A percentile compares a stretch with the other conserved stretches of the same genome.
These are phyloP conservation scores for Arctocebus calabarensis DNA, from an alignment of 2,797 vertebrate genomes.

Conservation along the genomic window DNA sequence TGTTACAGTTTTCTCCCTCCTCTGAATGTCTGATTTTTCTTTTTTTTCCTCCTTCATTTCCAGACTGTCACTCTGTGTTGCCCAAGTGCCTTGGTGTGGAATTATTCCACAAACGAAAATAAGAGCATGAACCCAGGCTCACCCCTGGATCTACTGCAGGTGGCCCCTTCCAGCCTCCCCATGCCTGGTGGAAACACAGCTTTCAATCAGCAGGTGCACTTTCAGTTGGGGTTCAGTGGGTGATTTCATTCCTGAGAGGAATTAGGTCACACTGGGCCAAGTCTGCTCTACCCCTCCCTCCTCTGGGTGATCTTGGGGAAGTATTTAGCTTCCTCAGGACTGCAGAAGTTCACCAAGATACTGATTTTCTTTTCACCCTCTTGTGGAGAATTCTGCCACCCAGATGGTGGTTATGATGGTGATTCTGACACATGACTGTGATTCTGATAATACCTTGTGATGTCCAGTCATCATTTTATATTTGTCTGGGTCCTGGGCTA, in stretches of 20 bases:
- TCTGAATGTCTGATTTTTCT: not conserved
- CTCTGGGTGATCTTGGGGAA: not conserved
- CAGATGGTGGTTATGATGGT: not conserved
- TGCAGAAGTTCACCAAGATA: not conserved
- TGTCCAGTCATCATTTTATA: not conserved
- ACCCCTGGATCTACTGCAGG: constrained; percentile 89
- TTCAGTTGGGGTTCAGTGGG: not conserved
- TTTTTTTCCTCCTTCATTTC: not conserved
- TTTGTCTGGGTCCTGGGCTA: not conserved
- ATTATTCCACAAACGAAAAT: constrained; percentile 89
- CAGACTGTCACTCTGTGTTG: constrained; percentile 91
- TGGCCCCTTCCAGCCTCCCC: constrained; percentile 89
- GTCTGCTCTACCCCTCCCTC: not conserved
- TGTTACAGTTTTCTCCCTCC: not conserved
- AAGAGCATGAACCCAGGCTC: constrained; percentile 88
- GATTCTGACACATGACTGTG: not conserved
- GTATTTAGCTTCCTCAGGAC: not conserved
- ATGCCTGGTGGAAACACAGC: constrained; percentile 88
- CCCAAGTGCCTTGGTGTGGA: constrained; percentile 93
- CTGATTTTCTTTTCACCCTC: not conserved
- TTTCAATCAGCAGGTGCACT: constrained; percentile 89
- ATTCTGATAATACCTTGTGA: not conserved
- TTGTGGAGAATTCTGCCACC: not conserved
- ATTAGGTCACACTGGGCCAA: accelerated
- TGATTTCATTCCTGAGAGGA: not conserved